Evolutionary conservation across 2,888 invertebrate genomes (phyloP), one percentile per base, ranked within the genome.

Genomic region (Spatulosminthurus flaviceps): DNA sequence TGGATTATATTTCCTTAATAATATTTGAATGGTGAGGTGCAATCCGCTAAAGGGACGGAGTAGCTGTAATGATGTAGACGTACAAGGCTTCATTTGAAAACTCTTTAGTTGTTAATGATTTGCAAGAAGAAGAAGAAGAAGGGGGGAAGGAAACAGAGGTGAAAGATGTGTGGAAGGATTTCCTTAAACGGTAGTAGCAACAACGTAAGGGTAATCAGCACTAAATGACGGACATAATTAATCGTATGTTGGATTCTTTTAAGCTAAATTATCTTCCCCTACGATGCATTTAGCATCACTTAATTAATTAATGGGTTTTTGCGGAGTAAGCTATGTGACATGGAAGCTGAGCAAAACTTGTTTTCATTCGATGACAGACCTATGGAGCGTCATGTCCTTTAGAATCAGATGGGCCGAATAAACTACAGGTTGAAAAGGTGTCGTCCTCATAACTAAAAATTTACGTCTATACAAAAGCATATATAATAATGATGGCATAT

Each of bases 321-420:
- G n/a, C 5, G 70, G 41, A 70, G 41, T 34, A 29, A 70, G 70
- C 29, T 21, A 70, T 69, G 71, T 21, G 42, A 64, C 26, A 64
- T 16, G 64, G 64, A 34, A 34, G 41, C 34, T 28, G 28, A 70
- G n/a, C 51, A 26, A 72, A 72, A 72, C 72, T 72, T 72, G 72
- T 72, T 72, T 72, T 72, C 21, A 24, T 64, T 21, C 51, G 72
- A 34, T 51, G 72, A 72, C 72, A 72, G 72, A 51, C n/a, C 51
- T 28, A n/a, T 4, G 5, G 22, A 9, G 22, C 26, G 16, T 66
- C 28, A 69, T 29, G n/a, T n/a, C 28, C 41, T n/a, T n/a, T n/a
- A n/a, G n/a, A n/a, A n/a, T n/a, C n/a, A n/a, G n/a, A n/a, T n/a
- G n/a, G n/a, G n/a, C n/a, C n/a, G n/a, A n/a, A n/a, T n/a, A n/a